A percentile compares a stretch with the other conserved stretches of the same genome.
Evolutionary conservation across 2,113 vertebrate genomes (phyloP).

Genomic region (Maccullochella peelii): DNA sequence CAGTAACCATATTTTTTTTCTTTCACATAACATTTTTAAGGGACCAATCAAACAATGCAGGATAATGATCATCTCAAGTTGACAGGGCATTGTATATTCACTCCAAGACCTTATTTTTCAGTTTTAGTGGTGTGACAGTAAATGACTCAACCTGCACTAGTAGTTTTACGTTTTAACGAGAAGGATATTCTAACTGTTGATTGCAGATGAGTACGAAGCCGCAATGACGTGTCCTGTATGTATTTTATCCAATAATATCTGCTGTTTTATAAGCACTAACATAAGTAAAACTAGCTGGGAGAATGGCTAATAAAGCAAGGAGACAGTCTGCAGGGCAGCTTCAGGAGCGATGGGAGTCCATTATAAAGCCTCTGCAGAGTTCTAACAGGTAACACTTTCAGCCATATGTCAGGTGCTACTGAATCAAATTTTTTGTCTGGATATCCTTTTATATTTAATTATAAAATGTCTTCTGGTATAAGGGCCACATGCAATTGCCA

Average conservation of each 20-base stretch:
- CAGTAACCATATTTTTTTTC: conserved; percentile 53
- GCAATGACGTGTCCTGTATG: neutral
- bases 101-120: conserved; percentile 43
- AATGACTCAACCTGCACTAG: conserved; percentile 36
- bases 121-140: conserved; percentile 25
- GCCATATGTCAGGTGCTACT: conserved; percentile 68
- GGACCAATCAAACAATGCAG: conserved; percentile 69
- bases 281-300: conserved; percentile 42
- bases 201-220: conserved; percentile 17
- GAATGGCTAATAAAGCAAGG: conserved; percentile 56
- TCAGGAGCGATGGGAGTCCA: conserved; percentile 74
- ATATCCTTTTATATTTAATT: conserved; percentile 77
- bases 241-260: conserved; percentile 27
- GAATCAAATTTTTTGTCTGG: conserved; percentile 68
- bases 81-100: conserved; percentile 54
- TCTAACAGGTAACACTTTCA: conserved; percentile 75
- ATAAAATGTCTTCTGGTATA: conserved; percentile 68
- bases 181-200: conserved; percentile 22
- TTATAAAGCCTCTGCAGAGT: conserved; percentile 69
- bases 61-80: conserved; percentile 73
- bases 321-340: conserved; percentile 64
- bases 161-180: conserved; percentile 19
- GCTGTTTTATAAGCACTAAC: conserved; percentile 43
- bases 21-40: conserved; percentile 71
- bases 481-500: conserved; percentile 58